A percentile compares a stretch with the other conserved stretches of the same genome.
Evolutionary conservation across 1,140 invertebrate genomes (phyloP).

Genomic region (Matsumurasca onukii): DNA sequence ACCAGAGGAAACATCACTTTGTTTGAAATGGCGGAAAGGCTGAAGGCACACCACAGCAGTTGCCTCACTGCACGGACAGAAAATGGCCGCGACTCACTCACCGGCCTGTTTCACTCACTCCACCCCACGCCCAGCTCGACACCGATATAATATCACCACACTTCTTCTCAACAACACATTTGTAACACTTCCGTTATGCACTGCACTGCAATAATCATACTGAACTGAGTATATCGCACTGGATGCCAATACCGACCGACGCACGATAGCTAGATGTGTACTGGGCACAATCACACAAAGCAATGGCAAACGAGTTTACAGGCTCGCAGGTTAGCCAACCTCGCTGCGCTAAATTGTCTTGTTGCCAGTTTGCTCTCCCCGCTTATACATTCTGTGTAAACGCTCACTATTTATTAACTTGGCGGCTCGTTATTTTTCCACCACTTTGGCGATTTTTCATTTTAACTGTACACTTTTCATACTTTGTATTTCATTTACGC

Average conservation of each 20-base stretch:
- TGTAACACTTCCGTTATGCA: not conserved
- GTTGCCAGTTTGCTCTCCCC: no score
- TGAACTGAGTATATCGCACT: not conserved
- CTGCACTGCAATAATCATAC: not conserved
- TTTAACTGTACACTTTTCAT: no score
- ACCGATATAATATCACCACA: not conserved
- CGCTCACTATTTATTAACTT: no score
- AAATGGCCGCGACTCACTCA: conserved; percentile 32
- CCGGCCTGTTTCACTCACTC: not conserved
- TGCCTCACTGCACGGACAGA: not conserved
- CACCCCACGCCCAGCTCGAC: conserved; percentile 1
- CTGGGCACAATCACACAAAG: conserved; percentile 18
- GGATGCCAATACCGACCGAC: not conserved
- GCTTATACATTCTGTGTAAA: no score
- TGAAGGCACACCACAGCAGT: conserved; percentile 18
- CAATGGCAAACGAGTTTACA: conserved; percentile 25
- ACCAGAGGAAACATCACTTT: conserved; percentile 29
- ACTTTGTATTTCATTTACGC: no score
- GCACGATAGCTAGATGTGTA: not conserved
- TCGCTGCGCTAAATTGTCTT: conserved; percentile 9
- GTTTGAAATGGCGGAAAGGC: conserved; percentile 32
- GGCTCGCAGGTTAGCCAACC: conserved; percentile 20
- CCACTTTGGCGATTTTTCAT: no score
- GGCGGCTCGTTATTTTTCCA: no score
- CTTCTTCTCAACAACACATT: not conserved